Evolutionary conservation across 2,888 invertebrate genomes (phyloP), one percentile per base, ranked within the genome.

Genomic region (Agrochola litura): DNA sequence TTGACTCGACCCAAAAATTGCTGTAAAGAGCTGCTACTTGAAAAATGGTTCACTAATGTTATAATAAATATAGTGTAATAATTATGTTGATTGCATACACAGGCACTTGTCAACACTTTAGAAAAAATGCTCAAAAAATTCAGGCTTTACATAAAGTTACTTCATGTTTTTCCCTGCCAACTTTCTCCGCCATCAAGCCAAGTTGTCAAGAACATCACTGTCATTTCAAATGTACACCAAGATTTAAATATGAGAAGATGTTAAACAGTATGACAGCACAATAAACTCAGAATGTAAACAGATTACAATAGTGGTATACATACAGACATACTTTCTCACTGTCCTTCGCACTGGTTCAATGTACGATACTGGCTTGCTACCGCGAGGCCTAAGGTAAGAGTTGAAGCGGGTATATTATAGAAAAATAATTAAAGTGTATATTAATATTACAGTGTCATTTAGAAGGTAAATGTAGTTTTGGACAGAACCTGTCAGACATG

Each of bases 261-360:
- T 76, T 73, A 86, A 88, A 88, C 79, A 87, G 41, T 76, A 83
- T 87, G 76, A 78, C 80, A 83, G 76, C 81, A 85, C 77, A 82
- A 81, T 83, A 85, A 85, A 88, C 81, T 81, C 64, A 76, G 63
- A 76, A 49, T 77, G 84, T 83, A 89, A 89, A 83, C 85, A 89
- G 83, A 85, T 83, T 81, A 83, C 82, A 88, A 85, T 85, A 86
- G 75, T 78, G 73, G 72, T 83, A 74, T 70, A 79, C 82, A 84
- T 81, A 89, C 88, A 92, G 89, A 91, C 90, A 93, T 88, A 90
- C 87, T 91, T 91, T 90, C 90, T 88, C 86, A 84, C 84, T 91
- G 94, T 94, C 95, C 95, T 95, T 94, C 92, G 87, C 84, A 76
- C 76, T 87, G 90, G 95, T 94, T 95, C 95, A 92, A 90, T 89